Percentiles rank a stretch among this genome's conserved stretches.
Evolutionary conservation across 2,888 invertebrate genomes (phyloP).

Genomic region (Leptinotarsa rubiginosa): DNA sequence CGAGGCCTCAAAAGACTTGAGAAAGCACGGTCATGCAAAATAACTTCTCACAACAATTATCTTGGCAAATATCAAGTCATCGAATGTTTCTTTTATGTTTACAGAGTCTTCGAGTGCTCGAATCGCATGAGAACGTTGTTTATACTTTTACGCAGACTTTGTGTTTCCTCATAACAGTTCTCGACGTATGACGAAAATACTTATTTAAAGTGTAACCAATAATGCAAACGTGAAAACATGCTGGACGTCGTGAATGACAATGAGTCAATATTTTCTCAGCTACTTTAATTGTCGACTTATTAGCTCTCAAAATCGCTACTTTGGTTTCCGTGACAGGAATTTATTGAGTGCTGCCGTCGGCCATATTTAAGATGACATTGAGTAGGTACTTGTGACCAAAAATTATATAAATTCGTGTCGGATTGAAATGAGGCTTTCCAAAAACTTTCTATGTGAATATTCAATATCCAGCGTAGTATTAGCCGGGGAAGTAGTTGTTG

Average conservation of each 20-base stretch:
- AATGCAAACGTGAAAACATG: slow-evolving; percentile 21
- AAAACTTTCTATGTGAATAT: too few relatives aligned
- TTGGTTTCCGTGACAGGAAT: slow-evolving; percentile 22
- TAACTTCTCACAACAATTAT: background rate
- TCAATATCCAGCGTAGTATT: too few relatives aligned
- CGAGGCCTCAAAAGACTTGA: background rate
- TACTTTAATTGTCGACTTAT: background rate
- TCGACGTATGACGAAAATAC: slow-evolving; percentile 25
- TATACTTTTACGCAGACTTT: slow-evolving; percentile 9
- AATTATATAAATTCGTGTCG: too few relatives aligned
- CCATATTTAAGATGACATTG: background rate
- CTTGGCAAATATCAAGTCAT: slow-evolving; percentile 9
- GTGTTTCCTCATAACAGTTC: slow-evolving; percentile 20
- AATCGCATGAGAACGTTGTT: slow-evolving; percentile 11
- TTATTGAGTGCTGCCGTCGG: background rate
- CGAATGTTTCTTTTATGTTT: background rate
- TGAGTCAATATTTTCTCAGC: slow-evolving; percentile 31
- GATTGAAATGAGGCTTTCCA: too few relatives aligned
- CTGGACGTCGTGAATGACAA: slow-evolving; percentile 27
- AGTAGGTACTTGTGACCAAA: background rate
- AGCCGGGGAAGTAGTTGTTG: too few relatives aligned
- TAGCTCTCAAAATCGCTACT: slow-evolving; percentile 16
- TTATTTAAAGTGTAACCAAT: slow-evolving; percentile 25
- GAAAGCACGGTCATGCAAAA: background rate
- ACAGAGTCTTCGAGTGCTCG: background rate